Percentiles rank a stretch among this genome's conserved stretches.
Evolutionary conservation across 2,113 vertebrate species (phyloP).

Genomic region (Synodontis membranacea): DNA sequence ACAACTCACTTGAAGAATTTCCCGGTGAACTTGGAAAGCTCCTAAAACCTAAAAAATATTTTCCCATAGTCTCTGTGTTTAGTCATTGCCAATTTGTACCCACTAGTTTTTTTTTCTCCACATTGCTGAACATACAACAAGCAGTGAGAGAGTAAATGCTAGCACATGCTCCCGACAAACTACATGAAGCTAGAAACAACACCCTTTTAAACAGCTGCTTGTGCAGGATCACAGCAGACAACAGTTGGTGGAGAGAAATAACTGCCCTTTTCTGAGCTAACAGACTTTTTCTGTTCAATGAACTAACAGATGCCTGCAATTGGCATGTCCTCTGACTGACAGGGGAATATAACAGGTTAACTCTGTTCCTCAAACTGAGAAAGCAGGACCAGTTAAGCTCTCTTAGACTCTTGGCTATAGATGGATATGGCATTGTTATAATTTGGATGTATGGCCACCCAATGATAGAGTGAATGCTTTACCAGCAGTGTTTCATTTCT

Average conservation of each 20-base stretch:
- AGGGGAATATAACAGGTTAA: background rate
- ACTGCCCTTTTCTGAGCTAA: background rate
- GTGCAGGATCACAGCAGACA: background rate
- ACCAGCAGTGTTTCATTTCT: background rate
- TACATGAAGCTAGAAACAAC: background rate
- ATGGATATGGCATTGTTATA: background rate
- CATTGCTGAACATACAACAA: background rate
- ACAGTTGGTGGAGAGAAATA: background rate
- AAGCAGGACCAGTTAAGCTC: background rate
- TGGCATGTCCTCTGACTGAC: background rate
- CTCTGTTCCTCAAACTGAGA: background rate
- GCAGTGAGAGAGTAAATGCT: background rate
- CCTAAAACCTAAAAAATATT: too few relatives aligned
- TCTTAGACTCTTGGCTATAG: background rate
- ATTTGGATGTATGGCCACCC: background rate
- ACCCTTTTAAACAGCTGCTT: background rate
- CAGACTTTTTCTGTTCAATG: background rate
- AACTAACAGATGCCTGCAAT: background rate
- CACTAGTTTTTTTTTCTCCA: background rate
- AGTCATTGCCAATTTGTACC: background rate
- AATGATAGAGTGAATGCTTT: background rate
- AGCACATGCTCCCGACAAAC: background rate
- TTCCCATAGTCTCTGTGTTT: background rate
- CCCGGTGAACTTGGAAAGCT: background rate
- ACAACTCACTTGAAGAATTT: background rate